These are phyloP conservation scores for Amblyjoppa fuscipennis DNA, from an alignment of 2,888 invertebrate genomes.

Conservation along the genomic window DNA sequence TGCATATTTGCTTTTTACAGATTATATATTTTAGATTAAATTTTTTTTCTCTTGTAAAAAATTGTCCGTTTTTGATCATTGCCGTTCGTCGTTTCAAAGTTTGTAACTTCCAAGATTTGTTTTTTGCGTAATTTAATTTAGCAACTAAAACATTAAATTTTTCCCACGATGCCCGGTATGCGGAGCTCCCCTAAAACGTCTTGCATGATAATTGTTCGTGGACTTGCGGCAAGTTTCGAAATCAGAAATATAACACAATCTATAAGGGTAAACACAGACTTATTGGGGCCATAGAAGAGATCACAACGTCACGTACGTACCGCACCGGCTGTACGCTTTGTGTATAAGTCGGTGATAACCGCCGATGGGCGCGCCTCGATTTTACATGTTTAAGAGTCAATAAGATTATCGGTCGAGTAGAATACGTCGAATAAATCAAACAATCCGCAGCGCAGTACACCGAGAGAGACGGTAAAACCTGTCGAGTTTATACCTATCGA, in stretches of 20 bases:
- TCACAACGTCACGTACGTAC: constrained; percentile 13
- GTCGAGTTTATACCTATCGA: constrained; percentile 59
- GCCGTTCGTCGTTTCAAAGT: too few relatives aligned
- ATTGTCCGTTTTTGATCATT: too few relatives aligned
- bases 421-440: constrained; percentile 80
- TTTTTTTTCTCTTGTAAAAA: too few relatives aligned
- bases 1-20: too few relatives aligned
- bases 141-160: too few relatives aligned
- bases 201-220: not conserved
- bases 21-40: too few relatives aligned
- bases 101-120: too few relatives aligned
- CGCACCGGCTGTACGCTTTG: constrained; percentile 5
- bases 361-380: constrained; percentile 64
- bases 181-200: not conserved
- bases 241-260: constrained; percentile 57
- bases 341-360: constrained; percentile 58
- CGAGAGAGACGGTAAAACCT: constrained; percentile 55
- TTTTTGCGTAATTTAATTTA: too few relatives aligned
- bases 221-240: constrained; percentile 15
- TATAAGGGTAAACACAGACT: constrained; percentile 61
- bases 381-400: constrained; percentile 76
- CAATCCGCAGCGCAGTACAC: constrained; percentile 62
- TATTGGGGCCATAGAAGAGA: constrained; percentile 51
- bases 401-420: constrained; percentile 76
- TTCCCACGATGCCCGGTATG: too few relatives aligned